Conservation (phyloP, 2,888 invertebrate genomes). For the Leptinotarsa haldemani region DNA sequence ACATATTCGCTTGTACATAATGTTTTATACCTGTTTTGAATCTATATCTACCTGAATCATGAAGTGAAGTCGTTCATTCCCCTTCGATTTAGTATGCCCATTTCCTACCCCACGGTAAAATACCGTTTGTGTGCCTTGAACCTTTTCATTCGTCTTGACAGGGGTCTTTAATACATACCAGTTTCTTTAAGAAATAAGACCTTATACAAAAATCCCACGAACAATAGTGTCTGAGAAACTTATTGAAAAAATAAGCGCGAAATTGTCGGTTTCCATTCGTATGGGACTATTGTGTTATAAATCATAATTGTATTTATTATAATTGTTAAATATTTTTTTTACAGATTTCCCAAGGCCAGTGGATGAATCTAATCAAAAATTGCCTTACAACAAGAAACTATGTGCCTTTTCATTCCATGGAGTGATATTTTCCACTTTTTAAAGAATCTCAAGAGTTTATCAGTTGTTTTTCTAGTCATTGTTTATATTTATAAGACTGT, state of each 20-base stretch:
- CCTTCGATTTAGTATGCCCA: constrained; percentile 45
- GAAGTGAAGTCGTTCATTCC: constrained; percentile 45
- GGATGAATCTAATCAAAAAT: constrained; percentile 47
- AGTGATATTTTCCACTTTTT: constrained; percentile 60
- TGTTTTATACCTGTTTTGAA: constrained; percentile 55
- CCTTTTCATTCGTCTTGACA: constrained; percentile 54
- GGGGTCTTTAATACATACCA: constrained; percentile 51
- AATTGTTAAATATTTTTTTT: constrained; percentile 48
- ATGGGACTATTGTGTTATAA: constrained; percentile 25
- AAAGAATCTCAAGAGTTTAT: constrained; percentile 58
- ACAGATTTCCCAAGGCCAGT: constrained; percentile 56
- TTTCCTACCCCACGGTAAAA: constrained; percentile 55
- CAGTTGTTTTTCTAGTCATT: constrained; percentile 62
- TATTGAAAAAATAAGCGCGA: constrained; percentile 49
- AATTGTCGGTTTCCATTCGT: constrained; percentile 27
- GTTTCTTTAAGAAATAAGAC: constrained; percentile 50
- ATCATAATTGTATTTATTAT: constrained; percentile 36
- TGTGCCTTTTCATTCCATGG: constrained; percentile 63
- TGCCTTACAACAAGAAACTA: constrained; percentile 50
- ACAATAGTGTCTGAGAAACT: constrained; percentile 58
- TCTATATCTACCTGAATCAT: constrained; percentile 54
- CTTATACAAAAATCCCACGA: constrained; percentile 49
- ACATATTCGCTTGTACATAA: constrained; percentile 28
- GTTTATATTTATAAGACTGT: constrained; percentile 57
- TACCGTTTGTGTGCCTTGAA: constrained; percentile 54